Percentiles rank a stretch among this genome's conserved stretches.
phyloP scores from a whole-genome alignment of 1,140 invertebrate genomes.

The Lamellibrachia luymesi region DNA sequence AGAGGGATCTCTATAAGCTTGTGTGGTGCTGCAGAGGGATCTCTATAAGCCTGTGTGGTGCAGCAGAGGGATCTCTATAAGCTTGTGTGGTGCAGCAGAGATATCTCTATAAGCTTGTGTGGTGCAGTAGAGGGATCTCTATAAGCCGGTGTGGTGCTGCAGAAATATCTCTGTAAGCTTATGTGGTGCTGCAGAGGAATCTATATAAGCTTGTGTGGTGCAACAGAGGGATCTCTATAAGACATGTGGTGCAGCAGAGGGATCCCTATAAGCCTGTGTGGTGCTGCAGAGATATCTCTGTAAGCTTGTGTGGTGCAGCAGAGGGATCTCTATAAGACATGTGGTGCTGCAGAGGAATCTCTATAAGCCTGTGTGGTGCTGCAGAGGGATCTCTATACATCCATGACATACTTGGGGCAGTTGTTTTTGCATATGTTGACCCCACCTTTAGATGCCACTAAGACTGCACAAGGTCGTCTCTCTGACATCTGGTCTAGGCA shows the following conservation, averaged over 20 bases:
- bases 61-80: not conserved
- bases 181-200: not conserved
- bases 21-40: too few species aligned
- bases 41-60: too few species aligned
- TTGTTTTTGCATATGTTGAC: constrained; percentile 12
- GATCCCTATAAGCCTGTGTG: not conserved
- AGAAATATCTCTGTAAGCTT: not conserved
- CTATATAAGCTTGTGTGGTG: constrained; percentile 60
- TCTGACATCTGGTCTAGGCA: constrained; percentile 7
- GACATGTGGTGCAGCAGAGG: not conserved
- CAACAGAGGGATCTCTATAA: constrained; percentile 66
- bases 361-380: constrained; percentile 36
- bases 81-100: not conserved
- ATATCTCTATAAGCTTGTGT: not conserved
- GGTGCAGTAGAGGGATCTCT: not conserved
- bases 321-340: not conserved
- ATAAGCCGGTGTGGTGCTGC: not conserved
- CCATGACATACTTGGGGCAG: not conserved
- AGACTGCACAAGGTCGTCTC: not conserved
- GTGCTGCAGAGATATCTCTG: not conserved
- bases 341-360: not conserved
- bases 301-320: not conserved
- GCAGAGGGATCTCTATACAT: not conserved
- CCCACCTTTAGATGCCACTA: too few species aligned
- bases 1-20: too few species aligned